Evolutionary conservation across 2,797 vertebrate genomes (phyloP), one percentile per base, ranked within the genome.

Genomic region (Philypnodon macrostomus): DNA sequence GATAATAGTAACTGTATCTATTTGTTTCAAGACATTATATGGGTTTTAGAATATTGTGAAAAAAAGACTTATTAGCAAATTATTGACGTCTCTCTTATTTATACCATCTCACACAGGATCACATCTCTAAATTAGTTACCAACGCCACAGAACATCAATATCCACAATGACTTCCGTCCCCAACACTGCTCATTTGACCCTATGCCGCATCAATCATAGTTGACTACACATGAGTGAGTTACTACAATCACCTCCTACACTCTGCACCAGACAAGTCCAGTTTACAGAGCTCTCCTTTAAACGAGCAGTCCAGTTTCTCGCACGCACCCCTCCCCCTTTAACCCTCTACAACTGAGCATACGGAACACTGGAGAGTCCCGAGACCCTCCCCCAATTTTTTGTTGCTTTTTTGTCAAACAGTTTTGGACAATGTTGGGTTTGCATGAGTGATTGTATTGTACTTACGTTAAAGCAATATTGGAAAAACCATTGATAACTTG

Each of bases 201-300:
- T 18, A 31, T 52, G 3, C 19, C 67, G 63, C 49, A 53, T 54
- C 41, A 52, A 35, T 56, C 63, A 52, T 41, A 57, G 38, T 38
- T 54, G 24, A 53, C 32, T 55, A 60, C 52, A 70, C 79, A 79
- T 73, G 84, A 69, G 47, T 56, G 52, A 52, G 27, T 58, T 36
- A 29, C 37, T 64, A 72, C 60, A 74, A 74, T 57, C 27, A 47
- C 58, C 39, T 7, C 29, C 55, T 45, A 59, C 62, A 61, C 60
- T 17, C 19, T 42, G 0, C 12, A 58, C 26, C 26, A 49, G 56
- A 66, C 55, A 29, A 39, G 56, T 35, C 60, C 47, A 50, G 59
- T 38, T 60, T 34, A 36, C 26, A 54, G 54, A 52, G 46, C 58
- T 11, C 47, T 59, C 54, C 44, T 50, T 57, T 46, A 42, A 45